A percentile compares a stretch with the other conserved stretches of the same genome.
These are phyloP conservation scores for Tupaia tana DNA, from an alignment of 2,113 vertebrate species.

Conservation along the genomic window DNA sequence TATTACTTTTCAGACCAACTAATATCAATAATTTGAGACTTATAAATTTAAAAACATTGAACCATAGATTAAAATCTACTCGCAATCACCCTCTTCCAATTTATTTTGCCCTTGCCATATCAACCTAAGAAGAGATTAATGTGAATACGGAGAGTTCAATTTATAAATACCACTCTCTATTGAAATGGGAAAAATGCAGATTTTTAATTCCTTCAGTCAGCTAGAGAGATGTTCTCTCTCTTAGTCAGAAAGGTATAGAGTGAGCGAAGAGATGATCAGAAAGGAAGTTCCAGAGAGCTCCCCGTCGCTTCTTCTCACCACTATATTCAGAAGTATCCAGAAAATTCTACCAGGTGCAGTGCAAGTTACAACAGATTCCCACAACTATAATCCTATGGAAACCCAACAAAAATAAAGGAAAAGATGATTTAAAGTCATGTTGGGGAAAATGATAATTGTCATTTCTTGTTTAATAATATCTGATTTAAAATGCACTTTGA, in stretches of 20 bases:
- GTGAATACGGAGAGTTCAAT: background rate
- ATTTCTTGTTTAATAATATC: background rate
- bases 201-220: background rate
- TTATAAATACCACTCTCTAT: background rate
- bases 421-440: background rate
- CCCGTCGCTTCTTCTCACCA: background rate
- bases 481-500: background rate
- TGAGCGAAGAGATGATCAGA: background rate
- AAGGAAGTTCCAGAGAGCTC: background rate
- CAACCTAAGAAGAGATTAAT: background rate
- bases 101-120: background rate
- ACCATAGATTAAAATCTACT: background rate
- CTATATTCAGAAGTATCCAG: background rate
- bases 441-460: background rate
- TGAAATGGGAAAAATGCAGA: background rate
- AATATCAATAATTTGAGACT: background rate
- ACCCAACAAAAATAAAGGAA: background rate
- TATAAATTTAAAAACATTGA: background rate
- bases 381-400: background rate
- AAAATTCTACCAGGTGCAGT: background rate
- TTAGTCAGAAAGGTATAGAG: background rate
- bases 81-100: background rate
- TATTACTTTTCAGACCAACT: background rate
- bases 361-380: background rate
- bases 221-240: background rate